A percentile compares a stretch with the other conserved stretches of the same genome.
Conservation (phyloP, 2,888 invertebrate species). For the Dioctria rufipes region DNA sequence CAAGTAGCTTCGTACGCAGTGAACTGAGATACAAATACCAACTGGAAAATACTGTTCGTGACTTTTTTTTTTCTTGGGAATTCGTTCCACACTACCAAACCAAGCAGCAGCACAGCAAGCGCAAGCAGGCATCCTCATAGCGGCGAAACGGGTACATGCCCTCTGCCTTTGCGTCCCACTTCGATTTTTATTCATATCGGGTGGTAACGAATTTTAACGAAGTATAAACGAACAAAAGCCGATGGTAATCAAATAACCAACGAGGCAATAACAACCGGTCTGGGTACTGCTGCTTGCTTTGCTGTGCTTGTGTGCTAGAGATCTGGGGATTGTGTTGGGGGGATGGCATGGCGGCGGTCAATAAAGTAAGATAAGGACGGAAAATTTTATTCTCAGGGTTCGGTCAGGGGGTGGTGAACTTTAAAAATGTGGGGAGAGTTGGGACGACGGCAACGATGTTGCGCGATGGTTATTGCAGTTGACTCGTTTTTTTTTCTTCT, state of each 20-base stretch:
- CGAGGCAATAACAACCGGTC: constrained; percentile 61
- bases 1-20: constrained; percentile 16
- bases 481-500: neutral
- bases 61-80: constrained; percentile 40
- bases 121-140: neutral
- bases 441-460: neutral
- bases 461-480: neutral
- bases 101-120: constrained; percentile 5
- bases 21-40: constrained; percentile 23
- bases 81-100: constrained; percentile 30
- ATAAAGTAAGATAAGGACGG: constrained; percentile 55
- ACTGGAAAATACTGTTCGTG: neutral
- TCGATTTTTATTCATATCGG: constrained; percentile 54
- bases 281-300: constrained; percentile 39
- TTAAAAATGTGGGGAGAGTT: constrained; percentile 46
- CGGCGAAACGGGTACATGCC: constrained; percentile 54
- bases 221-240: constrained; percentile 49
- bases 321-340: constrained; percentile 34
- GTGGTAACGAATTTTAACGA: constrained; percentile 42
- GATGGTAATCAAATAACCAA: constrained; percentile 60
- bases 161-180: constrained; percentile 56
- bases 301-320: neutral
- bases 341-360: constrained; percentile 31
- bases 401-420: constrained; percentile 51
- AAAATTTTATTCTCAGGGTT: constrained; percentile 31